Evolutionary conservation across 1,140 invertebrate species (phyloP), one percentile per base, ranked within the genome.

Genomic region (Tetramorium alpestre): DNA sequence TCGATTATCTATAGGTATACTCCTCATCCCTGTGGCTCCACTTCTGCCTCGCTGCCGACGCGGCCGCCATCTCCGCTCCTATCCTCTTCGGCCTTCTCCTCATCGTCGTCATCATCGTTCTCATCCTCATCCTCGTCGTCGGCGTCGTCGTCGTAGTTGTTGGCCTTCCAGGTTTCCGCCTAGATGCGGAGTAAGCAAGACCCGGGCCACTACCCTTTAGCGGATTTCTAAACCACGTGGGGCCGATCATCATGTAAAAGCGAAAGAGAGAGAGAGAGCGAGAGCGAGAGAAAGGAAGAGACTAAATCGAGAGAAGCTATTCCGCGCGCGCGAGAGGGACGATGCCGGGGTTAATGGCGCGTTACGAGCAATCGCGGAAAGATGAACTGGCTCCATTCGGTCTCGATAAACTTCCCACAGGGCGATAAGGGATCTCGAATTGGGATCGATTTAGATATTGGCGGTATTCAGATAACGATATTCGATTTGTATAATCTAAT

Each of bases 1-100:
- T 94, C 93, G 94, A 95, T 95, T 94, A 95, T 94, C 93, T 93
- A 93, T 93, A 93, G 93, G 89, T 93, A 93, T 92, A 93, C 85
- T 87, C 70, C 60, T 81, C 58, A 75, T 87, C 56, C 80, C 67
- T 70, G 10, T 85, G 44, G 54, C 72, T 80, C 51, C 75, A 73
- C 65, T 64, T 60, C 70, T 76, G 47, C 60, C 65, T 41, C 51
- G 13, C 62, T 44, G 69, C 18, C 54, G 25, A 64, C 54, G 16
- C 81, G 44, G 51, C 47, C 54, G 49, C 87, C 56, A 58, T 76
- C 76, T 80, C 82, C 62, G 47, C 62, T 49, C 67, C 51, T 18
- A 18, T 81, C 73, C 62, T 60, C 70, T 33, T 76, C 51, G 70
- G 49, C 64, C 72, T 76, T 44, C 69, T 67, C 22, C n/a, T 86